These are phyloP conservation scores for Eubucco bourcierii DNA, from an alignment of 2,113 vertebrate species.

Conservation along the genomic window DNA sequence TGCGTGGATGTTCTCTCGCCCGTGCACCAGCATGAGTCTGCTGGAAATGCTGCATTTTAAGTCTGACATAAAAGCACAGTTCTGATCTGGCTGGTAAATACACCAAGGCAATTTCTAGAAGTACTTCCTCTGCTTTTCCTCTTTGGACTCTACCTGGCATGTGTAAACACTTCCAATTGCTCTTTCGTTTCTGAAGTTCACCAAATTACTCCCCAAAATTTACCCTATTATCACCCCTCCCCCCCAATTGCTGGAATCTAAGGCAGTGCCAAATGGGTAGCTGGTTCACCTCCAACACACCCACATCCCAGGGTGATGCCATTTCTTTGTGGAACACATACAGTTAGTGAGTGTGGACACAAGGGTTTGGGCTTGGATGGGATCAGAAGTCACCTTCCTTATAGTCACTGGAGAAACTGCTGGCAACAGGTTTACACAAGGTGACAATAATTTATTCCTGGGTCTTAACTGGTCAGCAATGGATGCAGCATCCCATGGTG, in stretches of 20 bases:
- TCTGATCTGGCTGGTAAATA: neutral
- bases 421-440: neutral
- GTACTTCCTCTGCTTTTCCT: neutral
- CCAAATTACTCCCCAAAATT: no score
- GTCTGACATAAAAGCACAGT: neutral
- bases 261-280: neutral
- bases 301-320: neutral
- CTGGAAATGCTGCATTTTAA: neutral
- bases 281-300: neutral
- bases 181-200: neutral
- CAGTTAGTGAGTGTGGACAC: neutral
- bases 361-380: neutral
- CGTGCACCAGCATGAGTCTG: neutral
- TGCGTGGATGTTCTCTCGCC: neutral
- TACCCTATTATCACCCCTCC: neutral
- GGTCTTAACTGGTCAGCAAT: neutral
- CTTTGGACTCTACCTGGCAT: neutral
- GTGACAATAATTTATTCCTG: neutral
- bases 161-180: neutral
- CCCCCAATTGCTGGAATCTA: neutral
- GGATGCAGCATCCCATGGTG: neutral
- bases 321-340: neutral
- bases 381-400: neutral
- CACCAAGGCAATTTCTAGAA: neutral
- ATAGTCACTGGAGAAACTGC: neutral